phyloP scores from a whole-genome alignment of 2,888 invertebrate genomes.

The Lithophane semibrunnea region DNA sequence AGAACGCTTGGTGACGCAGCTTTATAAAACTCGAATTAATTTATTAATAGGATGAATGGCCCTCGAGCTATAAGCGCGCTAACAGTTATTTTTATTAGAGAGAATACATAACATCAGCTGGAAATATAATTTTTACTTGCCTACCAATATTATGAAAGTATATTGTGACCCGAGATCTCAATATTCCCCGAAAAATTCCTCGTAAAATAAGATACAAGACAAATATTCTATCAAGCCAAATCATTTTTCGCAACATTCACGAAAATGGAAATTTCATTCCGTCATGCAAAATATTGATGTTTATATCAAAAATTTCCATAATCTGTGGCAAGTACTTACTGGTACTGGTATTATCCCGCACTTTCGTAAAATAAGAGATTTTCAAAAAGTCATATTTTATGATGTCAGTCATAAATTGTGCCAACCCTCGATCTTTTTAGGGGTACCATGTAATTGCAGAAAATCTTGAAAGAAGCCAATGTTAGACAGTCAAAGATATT shows the following conservation, averaged over 20 bases:
- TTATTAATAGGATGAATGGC: neutral
- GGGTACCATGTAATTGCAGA: neutral
- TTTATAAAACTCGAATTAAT: too few relatives aligned
- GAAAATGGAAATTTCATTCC: constrained; percentile 11
- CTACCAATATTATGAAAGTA: neutral
- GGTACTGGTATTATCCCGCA: neutral
- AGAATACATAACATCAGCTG: neutral
- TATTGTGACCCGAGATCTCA: neutral
- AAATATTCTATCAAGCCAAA: constrained; percentile 30
- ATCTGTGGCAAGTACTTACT: constrained; percentile 8
- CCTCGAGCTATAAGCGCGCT: neutral
- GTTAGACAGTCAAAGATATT: neutral
- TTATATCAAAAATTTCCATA: constrained; percentile 38
- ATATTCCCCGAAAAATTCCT: neutral
- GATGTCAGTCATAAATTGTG: constrained; percentile 12
- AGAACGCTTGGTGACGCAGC: too few relatives aligned
- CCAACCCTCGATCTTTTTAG: neutral
- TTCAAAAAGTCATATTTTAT: neutral
- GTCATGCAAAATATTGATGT: constrained; percentile 33
- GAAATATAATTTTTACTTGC: neutral
- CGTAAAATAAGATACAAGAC: constrained; percentile 17
- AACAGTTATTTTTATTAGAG: neutral
- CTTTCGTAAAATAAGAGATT: neutral
- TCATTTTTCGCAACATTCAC: constrained; percentile 16
- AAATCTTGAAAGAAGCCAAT: neutral